Evolutionary conservation across 2,113 vertebrate species (phyloP), one percentile per base, ranked within the genome.

Genomic region (Chloropsis hardwickii): DNA sequence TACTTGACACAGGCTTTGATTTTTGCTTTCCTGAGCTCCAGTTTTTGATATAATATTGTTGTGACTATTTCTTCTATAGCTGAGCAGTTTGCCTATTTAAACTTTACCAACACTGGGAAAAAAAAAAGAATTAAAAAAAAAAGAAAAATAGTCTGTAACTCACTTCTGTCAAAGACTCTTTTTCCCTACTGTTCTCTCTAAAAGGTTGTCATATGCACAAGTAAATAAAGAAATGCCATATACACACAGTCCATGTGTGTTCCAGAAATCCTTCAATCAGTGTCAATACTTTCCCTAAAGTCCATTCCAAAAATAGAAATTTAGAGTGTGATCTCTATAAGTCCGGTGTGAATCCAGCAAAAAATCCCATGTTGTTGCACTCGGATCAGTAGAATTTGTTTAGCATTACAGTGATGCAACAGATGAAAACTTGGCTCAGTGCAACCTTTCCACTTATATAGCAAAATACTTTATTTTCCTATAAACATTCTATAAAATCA

Each of bases 1-100:
- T 84, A 81, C 84, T 94, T 95, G 84, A 91, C 78, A 94, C 0
- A 4, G 39, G 56, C 88, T 96, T 96, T 97, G 93, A 95, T 95
- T 95, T 96, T 71, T 86, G 48, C 66, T 94, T 88, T 77, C 33
- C 83, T 96, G 90, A 71, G 76, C 53, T 74, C 42, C 64, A 61
- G 35, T 90, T 95, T 94, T 94, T 88, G 47, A 86, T 95, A 69
- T 90, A 95, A 96, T 72, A 83, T 37, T 47, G 35, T 79, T 73
- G 72, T 53, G 67, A 79, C 45, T 91, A 88, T 85, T 95, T 94
- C 42, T 88, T 92, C 61, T 37, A 58, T 23, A 50, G 42, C 37
- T 58, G 14, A 73, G 61, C n/a, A 50, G 69, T 54, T 72, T 37
- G 33, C 21, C 87, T 92, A 70, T 95, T 95, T 95, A 77, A 95